phyloP scores from a whole-genome alignment of 37 sponge, comb jelly and placozoan genomes.

The Halichondria panicea region DNA sequence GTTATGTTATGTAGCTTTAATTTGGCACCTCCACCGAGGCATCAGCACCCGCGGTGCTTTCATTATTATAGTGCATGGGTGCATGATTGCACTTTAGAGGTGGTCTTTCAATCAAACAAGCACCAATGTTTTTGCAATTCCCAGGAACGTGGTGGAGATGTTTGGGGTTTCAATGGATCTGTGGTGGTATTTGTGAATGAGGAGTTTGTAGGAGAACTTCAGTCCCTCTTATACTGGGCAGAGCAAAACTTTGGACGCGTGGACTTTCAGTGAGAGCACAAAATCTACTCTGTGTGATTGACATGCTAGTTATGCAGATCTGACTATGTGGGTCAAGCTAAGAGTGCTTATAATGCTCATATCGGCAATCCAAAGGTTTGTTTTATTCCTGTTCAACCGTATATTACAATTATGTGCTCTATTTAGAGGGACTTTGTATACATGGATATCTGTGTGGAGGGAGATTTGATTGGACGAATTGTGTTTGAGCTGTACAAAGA shows the following conservation, averaged over 20 bases:
- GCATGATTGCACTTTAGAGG: too few relatives aligned
- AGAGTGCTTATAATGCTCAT: conserved; percentile 58
- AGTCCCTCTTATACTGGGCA: conserved; percentile 51
- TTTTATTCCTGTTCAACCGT: conserved; percentile 9
- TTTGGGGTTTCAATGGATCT: conserved; percentile 31
- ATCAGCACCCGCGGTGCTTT: too few relatives aligned
- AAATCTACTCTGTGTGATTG: neutral
- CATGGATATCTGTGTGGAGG: conserved; percentile 60
- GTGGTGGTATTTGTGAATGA: conserved; percentile 47
- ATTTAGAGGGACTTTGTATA: conserved; percentile 41
- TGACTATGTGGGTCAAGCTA: conserved; percentile 47
- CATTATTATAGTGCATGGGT: too few relatives aligned
- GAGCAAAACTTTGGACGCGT: conserved; percentile 37
- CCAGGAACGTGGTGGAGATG: conserved; percentile 45
- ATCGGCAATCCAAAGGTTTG: conserved; percentile 45
- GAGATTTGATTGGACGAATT: conserved; percentile 53
- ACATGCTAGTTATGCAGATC: too few relatives aligned
- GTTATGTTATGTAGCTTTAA: too few relatives aligned
- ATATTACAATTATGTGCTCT: neutral
- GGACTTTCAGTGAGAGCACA: conserved; percentile 27
- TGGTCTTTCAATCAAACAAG: too few relatives aligned
- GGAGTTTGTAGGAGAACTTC: conserved; percentile 34
- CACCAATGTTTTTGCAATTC: too few relatives aligned
- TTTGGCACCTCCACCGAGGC: too few relatives aligned
- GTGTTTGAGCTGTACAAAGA: conserved; percentile 69